Evolutionary conservation across 2,888 invertebrate genomes (phyloP), one percentile per base, ranked within the genome.

Genomic region (Aporophyla lueneburgensis): DNA sequence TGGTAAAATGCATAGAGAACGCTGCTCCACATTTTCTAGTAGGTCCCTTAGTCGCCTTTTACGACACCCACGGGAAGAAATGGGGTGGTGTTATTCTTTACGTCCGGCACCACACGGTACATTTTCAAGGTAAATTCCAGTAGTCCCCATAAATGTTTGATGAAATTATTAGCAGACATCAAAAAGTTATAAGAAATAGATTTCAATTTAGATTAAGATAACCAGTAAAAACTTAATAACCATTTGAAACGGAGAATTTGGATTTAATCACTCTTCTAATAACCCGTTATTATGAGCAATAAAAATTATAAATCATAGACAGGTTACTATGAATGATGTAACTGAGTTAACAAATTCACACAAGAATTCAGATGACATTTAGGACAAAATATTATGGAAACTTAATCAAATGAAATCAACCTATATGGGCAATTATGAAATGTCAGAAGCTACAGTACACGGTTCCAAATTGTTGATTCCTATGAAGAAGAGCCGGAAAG

Each of bases 141-240:
- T 33, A 16, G 33, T n/a, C 6, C 16, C 63, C 12, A 65, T 10
- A 40, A 73, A 40, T 27, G 6, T 51, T 51, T 21, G 16, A 59
- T 43, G 59, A 9, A 76, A 49, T 49, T 4, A 27, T 27, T 27
- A 21, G 14, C 27, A 46, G 5, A 53, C n/a, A 33, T 21, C 27
- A 58, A 21, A 56, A 40, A 21, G 2, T 24, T 75, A 54, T 19
- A 19, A 49, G 53, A 61, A 49, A 79, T 40, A 54, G n/a, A 71
- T 70, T 49, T n/a, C 19, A 54, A 54, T 78, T 27, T n/a, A 40
- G 61, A 43, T 78, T 49, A 51, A 54, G 7, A 7, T 70, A 53
- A 46, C 4, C 21, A 54, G 14, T 21, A 72, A 77, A 61, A 78
- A 78, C 71, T n/a, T 24, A 71, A 62, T 10, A 54, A 9, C 3